Conservation (phyloP, 2,888 invertebrate genomes). For the Drosophila leonis region DNA sequence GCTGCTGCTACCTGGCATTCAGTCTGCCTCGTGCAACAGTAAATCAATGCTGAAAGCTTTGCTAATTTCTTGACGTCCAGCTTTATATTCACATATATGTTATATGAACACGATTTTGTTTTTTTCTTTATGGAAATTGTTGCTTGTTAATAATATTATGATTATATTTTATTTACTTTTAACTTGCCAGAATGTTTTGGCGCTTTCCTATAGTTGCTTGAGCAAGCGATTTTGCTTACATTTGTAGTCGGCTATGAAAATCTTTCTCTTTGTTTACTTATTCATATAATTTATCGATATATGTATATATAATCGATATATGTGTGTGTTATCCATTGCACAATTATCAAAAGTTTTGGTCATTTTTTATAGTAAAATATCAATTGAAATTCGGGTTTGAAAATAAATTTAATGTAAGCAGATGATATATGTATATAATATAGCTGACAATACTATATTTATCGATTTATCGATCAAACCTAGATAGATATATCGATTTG, state of each 20-base stretch:
- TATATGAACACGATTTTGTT: constrained; percentile 3
- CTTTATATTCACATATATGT: constrained; percentile 24
- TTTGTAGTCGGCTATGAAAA: background rate
- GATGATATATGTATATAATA: too few species aligned
- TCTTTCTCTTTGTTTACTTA: background rate
- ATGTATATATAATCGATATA: background rate
- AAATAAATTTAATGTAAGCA: background rate
- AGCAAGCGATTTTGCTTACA: background rate
- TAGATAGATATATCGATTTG: background rate
- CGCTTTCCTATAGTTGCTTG: background rate
- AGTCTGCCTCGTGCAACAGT: constrained; percentile 46
- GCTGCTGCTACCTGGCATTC: constrained; percentile 25
- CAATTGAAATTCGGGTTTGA: background rate
- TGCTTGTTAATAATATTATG: constrained; percentile 4
- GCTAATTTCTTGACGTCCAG: constrained; percentile 61
- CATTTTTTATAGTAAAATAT: background rate
- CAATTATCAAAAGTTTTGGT: background rate
- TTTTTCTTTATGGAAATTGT: constrained; percentile 6
- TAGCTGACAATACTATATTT: background rate
- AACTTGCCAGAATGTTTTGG: background rate
- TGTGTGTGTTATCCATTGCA: background rate
- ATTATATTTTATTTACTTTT: constrained; percentile 2
- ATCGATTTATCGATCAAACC: background rate
- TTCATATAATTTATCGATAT: background rate
- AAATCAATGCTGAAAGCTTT: constrained; percentile 61